phyloP scores from a whole-genome alignment of 2,113 vertebrate species.

The Spilogale gracilis region DNA sequence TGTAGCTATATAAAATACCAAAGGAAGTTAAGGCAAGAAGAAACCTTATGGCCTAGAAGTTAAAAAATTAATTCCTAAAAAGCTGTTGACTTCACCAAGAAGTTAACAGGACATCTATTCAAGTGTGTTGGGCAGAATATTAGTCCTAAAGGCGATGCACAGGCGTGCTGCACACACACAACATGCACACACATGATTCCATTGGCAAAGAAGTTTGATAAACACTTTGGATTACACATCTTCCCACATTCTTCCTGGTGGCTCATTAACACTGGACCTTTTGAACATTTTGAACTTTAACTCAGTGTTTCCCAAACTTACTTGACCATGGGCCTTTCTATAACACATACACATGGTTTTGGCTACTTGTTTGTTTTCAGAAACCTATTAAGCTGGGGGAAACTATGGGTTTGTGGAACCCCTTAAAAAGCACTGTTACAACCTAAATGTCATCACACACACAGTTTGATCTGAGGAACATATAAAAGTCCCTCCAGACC shows the following conservation, averaged over 20 bases:
- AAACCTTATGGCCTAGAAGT: background rate
- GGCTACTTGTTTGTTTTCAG: background rate
- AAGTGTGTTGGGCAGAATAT: background rate
- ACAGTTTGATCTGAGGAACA: background rate
- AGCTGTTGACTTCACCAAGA: background rate
- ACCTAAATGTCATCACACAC: background rate
- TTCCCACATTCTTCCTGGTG: background rate
- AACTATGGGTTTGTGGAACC: background rate
- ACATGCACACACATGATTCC: background rate
- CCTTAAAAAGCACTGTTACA: background rate
- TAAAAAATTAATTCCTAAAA: conserved; percentile 10
- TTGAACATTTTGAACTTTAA: background rate
- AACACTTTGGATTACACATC: background rate
- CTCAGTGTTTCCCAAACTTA: background rate
- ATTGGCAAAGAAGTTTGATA: background rate
- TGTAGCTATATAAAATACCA: background rate
- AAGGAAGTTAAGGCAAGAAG: background rate
- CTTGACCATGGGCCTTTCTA: background rate
- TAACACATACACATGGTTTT: background rate
- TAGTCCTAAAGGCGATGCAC: background rate
- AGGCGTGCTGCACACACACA: no score
- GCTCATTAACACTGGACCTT: background rate
- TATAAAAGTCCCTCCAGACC: background rate
- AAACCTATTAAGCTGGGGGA: background rate
- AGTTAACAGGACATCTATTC: background rate